Evolutionary conservation across 2,797 vertebrate species (phyloP), one percentile per base, ranked within the genome.

Genomic region (Sebastiscus tertius): DNA sequence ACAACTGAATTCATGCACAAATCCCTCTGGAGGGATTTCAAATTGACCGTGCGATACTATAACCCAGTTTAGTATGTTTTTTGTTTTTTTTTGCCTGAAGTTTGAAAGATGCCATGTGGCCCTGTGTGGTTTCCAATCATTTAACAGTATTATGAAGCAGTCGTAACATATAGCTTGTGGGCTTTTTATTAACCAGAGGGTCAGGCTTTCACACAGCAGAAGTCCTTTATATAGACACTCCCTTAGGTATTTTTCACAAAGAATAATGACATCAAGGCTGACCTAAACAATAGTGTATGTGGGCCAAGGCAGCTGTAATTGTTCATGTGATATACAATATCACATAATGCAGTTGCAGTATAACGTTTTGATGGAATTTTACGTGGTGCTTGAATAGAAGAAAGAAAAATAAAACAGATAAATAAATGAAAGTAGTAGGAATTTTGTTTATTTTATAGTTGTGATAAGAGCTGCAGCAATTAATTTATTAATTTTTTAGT

Each of bases 261-360:
- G 71, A 82, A 64, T 77, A 73, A 85, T 77, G 76, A 79, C 69
- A 66, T 29, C 39, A 73, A 75, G 60, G 22, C 20, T 52, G 64
- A 68, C 68, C 58, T 62, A 77, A 86, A 87, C 75, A 77, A 62
- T 70, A 39, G 70, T 52, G 29, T 31, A 77, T 72, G 56, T 76
- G 69, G 75, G 74, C 12, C 69, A 58, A 16, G 11, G 61, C 26
- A 24, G 33, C 11, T 46, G 42, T 52, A 62, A n/a, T 56, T 52
- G 49, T 56, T 27, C 33, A 24, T 60, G 24, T 59, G 59, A 65
- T 24, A 33, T 58, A 72, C 39, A 59, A 52, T 27, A 62, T 46
- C n/a, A 22, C 18, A 26, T 7, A 49, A 5, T 26, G 18, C 24
- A 24, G 7, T 55, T n/a, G 13, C 2, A 14, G 3, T n/a, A 20